Evolutionary conservation across 1,140 invertebrate genomes (phyloP), one percentile per base, ranked within the genome.

Genomic region (Heliconius hermathena): DNA sequence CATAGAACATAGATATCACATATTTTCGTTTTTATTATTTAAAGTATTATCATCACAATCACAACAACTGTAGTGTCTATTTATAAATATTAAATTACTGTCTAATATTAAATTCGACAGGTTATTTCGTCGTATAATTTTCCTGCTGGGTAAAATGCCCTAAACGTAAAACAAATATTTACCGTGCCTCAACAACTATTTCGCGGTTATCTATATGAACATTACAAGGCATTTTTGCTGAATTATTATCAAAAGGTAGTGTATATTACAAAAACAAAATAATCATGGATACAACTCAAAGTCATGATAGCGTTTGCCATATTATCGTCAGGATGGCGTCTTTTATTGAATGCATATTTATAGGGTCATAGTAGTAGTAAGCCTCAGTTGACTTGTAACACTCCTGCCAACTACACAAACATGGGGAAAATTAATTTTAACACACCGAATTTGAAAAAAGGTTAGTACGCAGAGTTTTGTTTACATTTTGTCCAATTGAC

Each of bases 381-480:
- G 26, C 11, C 22, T 66, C 11, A 66, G 60, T 66, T 66, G 60
- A 66, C 11, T 66, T 66, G 22, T 66, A 66, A 16, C 13, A 29
- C 9, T 9, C 11, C 26, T 29, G 11, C 22, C 22, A 66, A 4
- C 26, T 26, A 29, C 60, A 29, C 60, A 5, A 66, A 66, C 3
- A 66, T 66, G 60, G 60, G 60, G 13, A 66, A 29, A 66, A 66
- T 66, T 29, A 66, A 66, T 66, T 66, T 66, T 0, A 66, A 66
- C 60, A 66, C 60, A n/a, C 26, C 22, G 22, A 66, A 66, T 16
- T 66, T 66, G 13, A 66, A 29, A 16, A 66, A 29, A 66, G 60
- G 60, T 66, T 11, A 66, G 60, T 66, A 66, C 11, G 13, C 22
- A 29, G 9, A 2, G 9, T 29, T 66, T 26, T 29, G 60, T 22